phyloP scores from a whole-genome alignment of 1,140 invertebrate genomes.

The Drosophila pseudoobscura region DNA sequence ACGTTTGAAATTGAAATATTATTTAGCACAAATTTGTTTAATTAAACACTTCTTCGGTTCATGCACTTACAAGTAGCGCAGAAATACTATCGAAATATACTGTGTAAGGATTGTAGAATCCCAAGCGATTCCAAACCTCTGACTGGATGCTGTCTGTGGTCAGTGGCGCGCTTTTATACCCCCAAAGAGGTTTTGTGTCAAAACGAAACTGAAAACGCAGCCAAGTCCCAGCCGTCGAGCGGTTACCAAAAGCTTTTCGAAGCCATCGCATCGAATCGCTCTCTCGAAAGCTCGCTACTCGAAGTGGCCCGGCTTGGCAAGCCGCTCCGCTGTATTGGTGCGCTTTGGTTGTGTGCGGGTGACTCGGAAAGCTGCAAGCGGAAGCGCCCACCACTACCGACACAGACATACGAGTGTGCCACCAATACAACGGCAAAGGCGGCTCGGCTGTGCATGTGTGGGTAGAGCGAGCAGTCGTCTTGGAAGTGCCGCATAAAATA shows the following conservation, averaged over 20 bases:
- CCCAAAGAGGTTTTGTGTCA: slow-evolving; percentile 84
- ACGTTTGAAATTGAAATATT: background rate
- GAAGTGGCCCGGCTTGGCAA: slow-evolving; percentile 17
- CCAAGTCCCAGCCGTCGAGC: slow-evolving; percentile 53
- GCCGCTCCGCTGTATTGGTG: slow-evolving; percentile 30
- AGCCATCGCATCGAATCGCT: slow-evolving; percentile 10
- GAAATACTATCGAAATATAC: slow-evolving; percentile 48
- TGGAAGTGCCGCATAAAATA: slow-evolving; percentile 27
- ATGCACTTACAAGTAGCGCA: slow-evolving; percentile 70
- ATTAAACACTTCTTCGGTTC: slow-evolving; percentile 12
- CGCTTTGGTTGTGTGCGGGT: slow-evolving; percentile 30
- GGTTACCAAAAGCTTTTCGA: slow-evolving; percentile 60
- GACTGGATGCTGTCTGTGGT: slow-evolving; percentile 88
- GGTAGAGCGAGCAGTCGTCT: slow-evolving; percentile 21
- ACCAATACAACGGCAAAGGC: slow-evolving; percentile 37
- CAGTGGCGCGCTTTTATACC: slow-evolving; percentile 86
- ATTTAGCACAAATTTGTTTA: slow-evolving; percentile 5
- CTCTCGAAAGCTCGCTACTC: slow-evolving; percentile 46
- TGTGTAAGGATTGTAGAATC: slow-evolving; percentile 82
- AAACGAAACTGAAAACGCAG: slow-evolving; percentile 77
- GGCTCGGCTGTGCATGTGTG: slow-evolving; percentile 28
- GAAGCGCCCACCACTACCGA: slow-evolving; percentile 60
- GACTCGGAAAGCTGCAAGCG: slow-evolving; percentile 61
- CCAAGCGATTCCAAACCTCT: slow-evolving; percentile 83
- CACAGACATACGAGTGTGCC: too few species aligned